Conservation (phyloP, 2,113 vertebrate genomes). For the Cricetomys ansorgei region DNA sequence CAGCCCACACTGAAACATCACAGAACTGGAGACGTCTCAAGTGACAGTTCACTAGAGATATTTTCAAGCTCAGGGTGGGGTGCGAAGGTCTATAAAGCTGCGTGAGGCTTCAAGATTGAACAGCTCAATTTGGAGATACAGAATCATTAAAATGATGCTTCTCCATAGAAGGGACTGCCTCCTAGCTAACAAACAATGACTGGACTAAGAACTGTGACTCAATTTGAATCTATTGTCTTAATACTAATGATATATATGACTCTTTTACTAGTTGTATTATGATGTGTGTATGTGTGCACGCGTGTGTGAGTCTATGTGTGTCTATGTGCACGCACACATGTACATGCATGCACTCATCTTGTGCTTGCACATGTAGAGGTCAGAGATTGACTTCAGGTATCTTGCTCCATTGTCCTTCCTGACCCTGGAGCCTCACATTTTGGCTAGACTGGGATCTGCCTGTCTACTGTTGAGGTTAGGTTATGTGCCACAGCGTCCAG, state of each 20-base stretch:
- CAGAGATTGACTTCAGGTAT: neutral
- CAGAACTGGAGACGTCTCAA: rapidly evolving
- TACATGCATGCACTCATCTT: neutral
- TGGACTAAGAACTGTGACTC: neutral
- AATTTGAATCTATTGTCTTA: neutral
- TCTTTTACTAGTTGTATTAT: neutral
- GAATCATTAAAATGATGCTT: neutral
- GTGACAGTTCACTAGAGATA: neutral
- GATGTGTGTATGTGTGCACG: neutral
- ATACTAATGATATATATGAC: neutral
- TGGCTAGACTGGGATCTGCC: neutral
- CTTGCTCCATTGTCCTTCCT: neutral
- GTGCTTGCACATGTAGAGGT: neutral
- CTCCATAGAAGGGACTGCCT: neutral
- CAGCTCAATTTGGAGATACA: neutral
- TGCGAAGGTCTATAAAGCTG: neutral
- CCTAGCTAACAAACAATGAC: neutral
- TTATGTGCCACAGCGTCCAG: no score
- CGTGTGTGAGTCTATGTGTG: neutral
- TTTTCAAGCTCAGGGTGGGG: neutral
- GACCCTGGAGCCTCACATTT: neutral
- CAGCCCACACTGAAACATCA: no score
- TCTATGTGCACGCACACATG: neutral
- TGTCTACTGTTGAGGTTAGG: neutral
- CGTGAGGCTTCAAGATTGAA: neutral